Percentiles rank a stretch among this genome's conserved stretches.
These are phyloP conservation scores for Creontiades dilutus DNA, from an alignment of 2,888 invertebrate species.

Conservation along the genomic window DNA sequence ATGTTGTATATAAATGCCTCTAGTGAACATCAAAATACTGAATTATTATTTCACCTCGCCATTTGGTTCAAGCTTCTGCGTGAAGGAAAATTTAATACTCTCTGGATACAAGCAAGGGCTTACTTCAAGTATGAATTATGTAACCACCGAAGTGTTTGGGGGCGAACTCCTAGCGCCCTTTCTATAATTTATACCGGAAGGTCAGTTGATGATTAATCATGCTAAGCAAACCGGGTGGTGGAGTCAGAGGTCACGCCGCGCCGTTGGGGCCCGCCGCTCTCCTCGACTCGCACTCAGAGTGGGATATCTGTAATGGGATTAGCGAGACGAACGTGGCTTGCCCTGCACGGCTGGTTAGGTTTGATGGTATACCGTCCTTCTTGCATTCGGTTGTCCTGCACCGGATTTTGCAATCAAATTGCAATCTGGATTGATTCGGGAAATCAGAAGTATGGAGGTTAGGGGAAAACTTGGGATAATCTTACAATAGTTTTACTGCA, in stretches of 20 bases:
- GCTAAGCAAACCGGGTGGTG: background rate
- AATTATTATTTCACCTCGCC: no score
- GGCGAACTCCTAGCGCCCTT: background rate
- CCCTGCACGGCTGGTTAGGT: no score
- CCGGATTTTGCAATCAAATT: no score
- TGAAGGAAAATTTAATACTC: background rate
- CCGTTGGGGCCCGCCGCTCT: background rate
- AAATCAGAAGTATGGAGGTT: no score
- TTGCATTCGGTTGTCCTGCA: no score
- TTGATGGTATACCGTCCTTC: no score
- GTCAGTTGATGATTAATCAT: conserved; percentile 46
- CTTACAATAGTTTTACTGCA: no score
- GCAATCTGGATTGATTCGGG: no score
- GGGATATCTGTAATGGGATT: background rate
- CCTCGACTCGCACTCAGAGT: background rate
- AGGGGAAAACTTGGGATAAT: no score
- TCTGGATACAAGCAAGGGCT: background rate
- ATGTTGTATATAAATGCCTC: no score
- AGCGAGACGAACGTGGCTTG: background rate
- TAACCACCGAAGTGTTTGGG: conserved; percentile 24
- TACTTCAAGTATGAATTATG: conserved; percentile 36
- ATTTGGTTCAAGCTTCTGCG: background rate
- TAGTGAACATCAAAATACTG: no score
- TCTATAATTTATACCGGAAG: conserved; percentile 43
- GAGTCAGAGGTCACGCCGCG: background rate